phyloP scores from a whole-genome alignment of 2,888 invertebrate genomes.

The Julus scandinavius region DNA sequence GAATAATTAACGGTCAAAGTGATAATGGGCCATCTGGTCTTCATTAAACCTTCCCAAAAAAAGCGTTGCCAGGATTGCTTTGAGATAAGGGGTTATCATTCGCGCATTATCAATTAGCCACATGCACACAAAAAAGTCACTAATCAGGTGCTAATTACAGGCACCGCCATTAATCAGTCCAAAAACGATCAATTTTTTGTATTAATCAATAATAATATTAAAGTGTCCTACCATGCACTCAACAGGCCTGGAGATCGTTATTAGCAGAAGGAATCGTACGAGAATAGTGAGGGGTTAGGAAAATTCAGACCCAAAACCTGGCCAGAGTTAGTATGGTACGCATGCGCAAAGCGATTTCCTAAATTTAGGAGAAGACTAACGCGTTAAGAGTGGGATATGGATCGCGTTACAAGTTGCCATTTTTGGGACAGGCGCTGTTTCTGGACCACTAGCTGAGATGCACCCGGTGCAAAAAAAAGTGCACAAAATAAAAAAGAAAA shows the following conservation, averaged over 20 bases:
- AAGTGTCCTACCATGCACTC: constrained; percentile 58
- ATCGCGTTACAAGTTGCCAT: constrained; percentile 60
- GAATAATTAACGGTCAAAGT: background rate
- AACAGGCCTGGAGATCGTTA: constrained; percentile 59
- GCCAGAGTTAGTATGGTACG: background rate
- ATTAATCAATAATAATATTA: background rate
- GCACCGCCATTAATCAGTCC: background rate
- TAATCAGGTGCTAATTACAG: background rate
- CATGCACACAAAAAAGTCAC: background rate
- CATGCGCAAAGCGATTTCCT: constrained; percentile 54
- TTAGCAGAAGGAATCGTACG: constrained; percentile 57
- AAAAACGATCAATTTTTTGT: background rate
- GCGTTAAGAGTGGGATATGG: constrained; percentile 55
- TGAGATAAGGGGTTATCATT: background rate
- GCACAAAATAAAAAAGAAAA: background rate
- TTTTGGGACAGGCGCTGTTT: constrained; percentile 59
- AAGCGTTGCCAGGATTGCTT: background rate
- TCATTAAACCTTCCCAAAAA: background rate
- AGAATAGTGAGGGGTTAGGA: constrained; percentile 53
- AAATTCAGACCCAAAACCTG: constrained; percentile 41
- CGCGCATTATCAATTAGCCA: background rate
- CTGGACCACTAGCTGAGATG: constrained; percentile 16
- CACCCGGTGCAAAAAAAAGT: background rate
- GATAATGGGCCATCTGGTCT: background rate
- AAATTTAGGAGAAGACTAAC: constrained; percentile 4